phyloP scores from a whole-genome alignment of 92 coral and sea anemone species.

The Parazoanthus atlanticus region DNA sequence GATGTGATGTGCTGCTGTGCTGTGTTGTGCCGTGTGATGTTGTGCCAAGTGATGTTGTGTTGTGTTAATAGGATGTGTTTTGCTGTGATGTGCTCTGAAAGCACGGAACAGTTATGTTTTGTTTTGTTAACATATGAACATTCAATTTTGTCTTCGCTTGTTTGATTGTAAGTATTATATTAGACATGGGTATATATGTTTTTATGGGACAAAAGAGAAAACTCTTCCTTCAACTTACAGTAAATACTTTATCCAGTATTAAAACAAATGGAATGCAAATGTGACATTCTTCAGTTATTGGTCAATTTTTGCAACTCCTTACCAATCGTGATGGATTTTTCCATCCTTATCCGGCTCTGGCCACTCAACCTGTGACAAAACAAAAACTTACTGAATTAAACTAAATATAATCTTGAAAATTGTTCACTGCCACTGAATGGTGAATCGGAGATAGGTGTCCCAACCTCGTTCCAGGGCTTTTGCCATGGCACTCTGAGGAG shows the following conservation, averaged over 20 bases:
- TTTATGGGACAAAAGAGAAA: neutral
- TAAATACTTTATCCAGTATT: no score
- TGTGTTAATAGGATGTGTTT: no score
- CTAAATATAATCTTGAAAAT: neutral
- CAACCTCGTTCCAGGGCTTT: neutral
- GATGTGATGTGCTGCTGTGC: no score
- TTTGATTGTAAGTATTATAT: no score
- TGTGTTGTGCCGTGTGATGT: no score
- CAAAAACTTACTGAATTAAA: neutral
- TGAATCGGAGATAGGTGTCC: neutral
- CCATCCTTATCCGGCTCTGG: slow-evolving; percentile 74
- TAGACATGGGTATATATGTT: neutral
- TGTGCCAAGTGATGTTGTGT: no score
- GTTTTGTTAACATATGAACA: no score
- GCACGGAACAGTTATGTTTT: no score
- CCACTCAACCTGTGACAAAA: slow-evolving; percentile 76
- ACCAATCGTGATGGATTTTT: slow-evolving; percentile 74
- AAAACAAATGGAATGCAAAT: neutral
- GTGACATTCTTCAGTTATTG: neutral
- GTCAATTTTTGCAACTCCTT: neutral
- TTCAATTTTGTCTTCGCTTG: no score
- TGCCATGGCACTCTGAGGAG: neutral
- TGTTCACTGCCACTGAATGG: no score
- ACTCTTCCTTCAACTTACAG: neutral
- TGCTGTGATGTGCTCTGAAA: no score